A percentile compares a stretch with the other conserved stretches of the same genome.
These are phyloP conservation scores for Caenorhabditis afra DNA, from an alignment of 2,888 invertebrate genomes.

Conservation along the genomic window DNA sequence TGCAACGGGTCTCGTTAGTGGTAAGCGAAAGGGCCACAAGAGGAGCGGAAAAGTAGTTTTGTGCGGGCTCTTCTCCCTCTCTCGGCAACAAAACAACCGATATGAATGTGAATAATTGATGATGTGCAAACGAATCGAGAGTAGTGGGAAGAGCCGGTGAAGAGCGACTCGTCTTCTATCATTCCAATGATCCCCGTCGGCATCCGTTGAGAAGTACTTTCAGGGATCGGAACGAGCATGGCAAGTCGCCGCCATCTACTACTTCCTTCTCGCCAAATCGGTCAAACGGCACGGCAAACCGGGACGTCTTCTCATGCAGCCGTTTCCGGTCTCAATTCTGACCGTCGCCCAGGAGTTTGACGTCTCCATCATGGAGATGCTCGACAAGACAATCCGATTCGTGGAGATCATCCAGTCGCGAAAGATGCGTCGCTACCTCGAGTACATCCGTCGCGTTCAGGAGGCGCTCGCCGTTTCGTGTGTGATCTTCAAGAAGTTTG, in stretches of 20 bases:
- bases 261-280: conserved; percentile 36
- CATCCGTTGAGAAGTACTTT: neutral
- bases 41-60: conserved; percentile 2
- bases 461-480: conserved; percentile 89
- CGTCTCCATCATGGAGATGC: conserved; percentile 50
- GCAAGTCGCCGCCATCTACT: conserved; percentile 47
- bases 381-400: conserved; percentile 61
- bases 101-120: conserved; percentile 32
- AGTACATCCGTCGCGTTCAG: conserved; percentile 41
- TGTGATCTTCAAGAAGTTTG: conserved; percentile 93
- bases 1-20: conserved; percentile 46
- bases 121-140: conserved; percentile 17
- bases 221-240: conserved; percentile 46
- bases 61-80: too few species aligned
- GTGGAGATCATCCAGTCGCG: conserved; percentile 57
- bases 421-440: conserved; percentile 40
- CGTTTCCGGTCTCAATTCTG: conserved; percentile 23
- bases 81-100: conserved; percentile 11
- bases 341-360: conserved; percentile 23
- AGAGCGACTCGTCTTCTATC: too few species aligned
- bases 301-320: conserved; percentile 19
- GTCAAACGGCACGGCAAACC: conserved; percentile 49
- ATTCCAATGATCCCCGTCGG: too few species aligned
- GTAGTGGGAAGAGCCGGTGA: neutral
- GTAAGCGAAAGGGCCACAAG: conserved; percentile 23